phyloP scores from a whole-genome alignment of 2,888 invertebrate genomes.

The Stenodera caucasica region DNA sequence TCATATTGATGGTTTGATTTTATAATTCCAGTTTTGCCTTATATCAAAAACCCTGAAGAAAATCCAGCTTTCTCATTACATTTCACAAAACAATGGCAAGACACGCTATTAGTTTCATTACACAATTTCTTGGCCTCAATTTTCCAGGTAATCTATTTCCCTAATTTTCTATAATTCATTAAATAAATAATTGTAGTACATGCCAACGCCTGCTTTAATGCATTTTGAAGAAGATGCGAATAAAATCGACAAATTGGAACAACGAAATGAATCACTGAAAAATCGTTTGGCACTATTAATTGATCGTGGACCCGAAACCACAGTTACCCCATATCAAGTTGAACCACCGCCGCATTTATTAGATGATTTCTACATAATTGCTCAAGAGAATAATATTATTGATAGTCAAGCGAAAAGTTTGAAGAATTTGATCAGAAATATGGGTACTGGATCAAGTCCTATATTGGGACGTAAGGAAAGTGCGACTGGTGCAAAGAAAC shows the following conservation, averaged over 20 bases:
- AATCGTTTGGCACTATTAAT: slow-evolving; percentile 60
- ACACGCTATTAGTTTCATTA: slow-evolving; percentile 85
- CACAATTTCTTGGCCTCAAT: slow-evolving; percentile 93
- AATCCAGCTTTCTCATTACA: slow-evolving; percentile 83
- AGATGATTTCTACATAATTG: slow-evolving; percentile 90
- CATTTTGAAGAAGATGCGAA: slow-evolving; percentile 85
- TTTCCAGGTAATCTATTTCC: slow-evolving; percentile 66
- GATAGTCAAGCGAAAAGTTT: slow-evolving; percentile 76
- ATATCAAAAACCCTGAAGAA: slow-evolving; percentile 88
- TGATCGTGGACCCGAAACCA: slow-evolving; percentile 50
- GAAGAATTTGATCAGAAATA: slow-evolving; percentile 77
- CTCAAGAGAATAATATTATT: slow-evolving; percentile 66
- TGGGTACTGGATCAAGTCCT: slow-evolving; percentile 78
- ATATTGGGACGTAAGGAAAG: slow-evolving; percentile 72
- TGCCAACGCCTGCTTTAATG: slow-evolving; percentile 84
- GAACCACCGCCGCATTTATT: slow-evolving; percentile 78
- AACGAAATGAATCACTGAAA: slow-evolving; percentile 76
- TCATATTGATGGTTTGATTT: slow-evolving; percentile 7
- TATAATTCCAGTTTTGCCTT: slow-evolving; percentile 78
- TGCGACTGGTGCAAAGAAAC: slow-evolving; percentile 57
- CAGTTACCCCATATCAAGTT: slow-evolving; percentile 65
- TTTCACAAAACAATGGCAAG: slow-evolving; percentile 94
- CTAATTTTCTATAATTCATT: not conserved
- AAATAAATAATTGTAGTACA: slow-evolving; percentile 62
- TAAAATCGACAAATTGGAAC: slow-evolving; percentile 77